A percentile compares a stretch with the other conserved stretches of the same genome.
Conservation (phyloP, 92 coral and sea anemone genomes). For the Actinernus sp. region DNA sequence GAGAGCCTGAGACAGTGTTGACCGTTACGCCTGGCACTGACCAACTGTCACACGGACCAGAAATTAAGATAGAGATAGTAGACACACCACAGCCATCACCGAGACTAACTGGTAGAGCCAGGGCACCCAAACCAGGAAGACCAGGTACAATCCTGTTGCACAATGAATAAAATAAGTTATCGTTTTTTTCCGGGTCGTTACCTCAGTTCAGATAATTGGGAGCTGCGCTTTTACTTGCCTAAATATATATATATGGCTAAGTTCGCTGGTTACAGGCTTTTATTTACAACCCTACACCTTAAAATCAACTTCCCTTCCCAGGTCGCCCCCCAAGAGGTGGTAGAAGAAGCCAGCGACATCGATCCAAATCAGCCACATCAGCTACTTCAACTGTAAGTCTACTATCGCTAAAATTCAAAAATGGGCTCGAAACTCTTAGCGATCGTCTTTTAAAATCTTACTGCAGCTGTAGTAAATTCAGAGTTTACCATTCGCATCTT, state of each 20-base stretch:
- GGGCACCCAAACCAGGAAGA: slow-evolving; percentile 89
- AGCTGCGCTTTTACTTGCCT: too few species aligned
- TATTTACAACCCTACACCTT: background rate
- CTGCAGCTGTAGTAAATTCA: background rate
- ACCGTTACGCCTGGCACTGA: slow-evolving; percentile 14
- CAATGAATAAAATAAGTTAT: too few species aligned
- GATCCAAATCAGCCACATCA: slow-evolving; percentile 77
- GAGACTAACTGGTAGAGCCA: slow-evolving; percentile 61
- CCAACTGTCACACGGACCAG: slow-evolving; percentile 53
- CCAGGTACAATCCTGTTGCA: too few species aligned
- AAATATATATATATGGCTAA: too few species aligned
- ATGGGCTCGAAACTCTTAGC: background rate
- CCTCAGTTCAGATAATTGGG: too few species aligned
- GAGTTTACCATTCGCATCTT: background rate
- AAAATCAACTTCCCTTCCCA: background rate
- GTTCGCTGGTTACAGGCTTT: background rate
- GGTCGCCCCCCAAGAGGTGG: slow-evolving; percentile 78
- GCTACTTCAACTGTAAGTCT: slow-evolving; percentile 74
- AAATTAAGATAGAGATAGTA: slow-evolving; percentile 67
- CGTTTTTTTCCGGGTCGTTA: too few species aligned
- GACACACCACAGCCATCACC: slow-evolving; percentile 86
- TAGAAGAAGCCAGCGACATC: slow-evolving; percentile 63
- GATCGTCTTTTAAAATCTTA: too few species aligned
- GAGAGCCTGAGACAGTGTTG: slow-evolving; percentile 42
- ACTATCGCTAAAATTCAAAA: background rate